Evolutionary conservation across 2,888 invertebrate genomes (phyloP), one percentile per base, ranked within the genome.

Genomic region (Acronicta leporina): DNA sequence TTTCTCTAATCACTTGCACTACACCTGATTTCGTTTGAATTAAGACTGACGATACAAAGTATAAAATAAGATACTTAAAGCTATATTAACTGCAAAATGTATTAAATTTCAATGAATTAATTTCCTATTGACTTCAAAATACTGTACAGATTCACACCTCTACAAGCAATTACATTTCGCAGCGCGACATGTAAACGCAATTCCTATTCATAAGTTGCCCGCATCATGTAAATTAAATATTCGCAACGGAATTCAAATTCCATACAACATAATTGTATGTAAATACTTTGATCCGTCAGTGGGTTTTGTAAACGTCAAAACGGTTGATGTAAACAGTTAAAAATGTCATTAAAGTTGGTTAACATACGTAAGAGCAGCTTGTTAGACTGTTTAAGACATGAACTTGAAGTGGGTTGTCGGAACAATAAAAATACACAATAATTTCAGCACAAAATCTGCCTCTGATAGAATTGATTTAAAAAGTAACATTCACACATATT

Each of bases 231-330:
- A 61, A 55, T 46, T 30, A 43, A 55, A 58, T 58, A 56, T 53
- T 51, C 15, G 53, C 47, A 44, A 38, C 51, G n/a, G n/a, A n/a
- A 16, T 40, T 33, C 14, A 38, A 41, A 16, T 43, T 45, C 6
- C 46, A 63, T 56, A 59, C 46, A 52, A 63, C 44, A 63, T 59
- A 59, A 65, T 63, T 68, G 59, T 63, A 75, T 65, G 59, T 14
- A 40, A 50, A 51, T 66, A 47, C 14, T 20, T 20, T 20, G 2
- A 62, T 45, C 56, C 73, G 69, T 74, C 66, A 74, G 63, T 46
- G 51, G 47, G 65, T 66, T 68, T 57, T 53, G 68, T 72, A 63
- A 60, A 71, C 57, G 79, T 78, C 77, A 68, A 56, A 64, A 52
- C 14, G 20, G 53, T 60, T 59, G 66, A 73, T 57, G 42, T 25